phyloP scores from a whole-genome alignment of 1,140 invertebrate genomes.

The Bathynomus jamesi region DNA sequence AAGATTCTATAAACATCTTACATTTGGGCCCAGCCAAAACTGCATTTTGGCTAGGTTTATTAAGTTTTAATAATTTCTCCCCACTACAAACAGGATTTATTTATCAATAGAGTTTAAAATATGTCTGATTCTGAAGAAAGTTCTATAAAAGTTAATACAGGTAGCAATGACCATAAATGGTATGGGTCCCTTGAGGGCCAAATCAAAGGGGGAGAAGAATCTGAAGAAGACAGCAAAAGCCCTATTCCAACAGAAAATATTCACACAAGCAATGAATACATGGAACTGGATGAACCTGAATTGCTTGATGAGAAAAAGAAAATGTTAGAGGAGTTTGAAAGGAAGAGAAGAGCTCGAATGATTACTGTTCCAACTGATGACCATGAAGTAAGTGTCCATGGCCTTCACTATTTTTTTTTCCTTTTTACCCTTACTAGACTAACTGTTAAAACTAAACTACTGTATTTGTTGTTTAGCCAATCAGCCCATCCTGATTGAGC shows the following conservation, averaged over 20 bases:
- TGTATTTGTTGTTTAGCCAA: no score
- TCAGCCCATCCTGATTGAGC: no score
- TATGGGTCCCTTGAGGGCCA: neutral
- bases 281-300: constrained; percentile 76
- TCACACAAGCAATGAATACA: constrained; percentile 50
- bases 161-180: no score
- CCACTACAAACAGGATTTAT: no score
- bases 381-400: constrained; percentile 47
- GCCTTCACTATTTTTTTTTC: neutral
- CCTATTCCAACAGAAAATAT: constrained; percentile 14
- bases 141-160: neutral
- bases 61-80: no score
- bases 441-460: neutral
- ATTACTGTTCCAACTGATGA: constrained; percentile 56
- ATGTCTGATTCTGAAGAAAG: neutral
- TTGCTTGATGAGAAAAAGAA: constrained; percentile 80
- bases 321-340: constrained; percentile 86
- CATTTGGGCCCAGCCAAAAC: no score
- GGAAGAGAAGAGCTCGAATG: constrained; percentile 78
- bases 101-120: neutral
- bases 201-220: neutral
- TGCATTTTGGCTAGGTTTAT: no score
- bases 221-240: neutral
- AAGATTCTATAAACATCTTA: no score
- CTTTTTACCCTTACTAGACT: neutral